These are phyloP conservation scores for Pipistrellus pygmaeus DNA, from an alignment of 2,797 vertebrate genomes.

Conservation along the genomic window DNA sequence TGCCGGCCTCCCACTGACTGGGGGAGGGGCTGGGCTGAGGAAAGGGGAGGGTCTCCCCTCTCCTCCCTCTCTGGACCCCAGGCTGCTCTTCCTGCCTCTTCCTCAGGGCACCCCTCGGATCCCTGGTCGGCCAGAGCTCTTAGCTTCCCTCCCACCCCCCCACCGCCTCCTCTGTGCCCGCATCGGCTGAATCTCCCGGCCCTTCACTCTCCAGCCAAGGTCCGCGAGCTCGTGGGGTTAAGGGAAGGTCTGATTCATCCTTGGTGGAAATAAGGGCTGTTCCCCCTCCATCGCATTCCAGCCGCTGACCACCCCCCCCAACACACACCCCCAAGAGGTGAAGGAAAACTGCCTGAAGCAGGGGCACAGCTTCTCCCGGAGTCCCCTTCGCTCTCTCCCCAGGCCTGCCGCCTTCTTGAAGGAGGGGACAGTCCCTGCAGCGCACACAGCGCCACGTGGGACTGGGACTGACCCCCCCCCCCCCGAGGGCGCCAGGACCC, in stretches of 20 bases:
- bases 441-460: neutral
- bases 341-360: neutral
- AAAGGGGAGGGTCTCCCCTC: neutral
- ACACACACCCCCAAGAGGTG: neutral
- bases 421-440: neutral
- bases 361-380: neutral
- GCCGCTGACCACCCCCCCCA: neutral
- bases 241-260: neutral
- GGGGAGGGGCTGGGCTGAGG: constrained; percentile 79
- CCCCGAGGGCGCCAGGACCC: neutral
- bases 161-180: neutral
- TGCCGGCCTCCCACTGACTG: constrained; percentile 83
- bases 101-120: neutral
- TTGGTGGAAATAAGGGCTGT: neutral
- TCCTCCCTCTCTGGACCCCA: constrained; percentile 71
- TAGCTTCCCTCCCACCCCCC: neutral
- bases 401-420: neutral
- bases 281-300: neutral
- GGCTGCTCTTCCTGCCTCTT: constrained; percentile 41
- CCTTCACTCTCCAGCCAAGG: neutral
- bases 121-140: neutral
- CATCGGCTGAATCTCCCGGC: neutral
- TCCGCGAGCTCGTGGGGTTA: constrained; percentile 25
- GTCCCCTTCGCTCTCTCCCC: neutral
- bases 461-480: neutral